phyloP scores from a whole-genome alignment of 2,888 invertebrate species.

The Apodemia zela region DNA sequence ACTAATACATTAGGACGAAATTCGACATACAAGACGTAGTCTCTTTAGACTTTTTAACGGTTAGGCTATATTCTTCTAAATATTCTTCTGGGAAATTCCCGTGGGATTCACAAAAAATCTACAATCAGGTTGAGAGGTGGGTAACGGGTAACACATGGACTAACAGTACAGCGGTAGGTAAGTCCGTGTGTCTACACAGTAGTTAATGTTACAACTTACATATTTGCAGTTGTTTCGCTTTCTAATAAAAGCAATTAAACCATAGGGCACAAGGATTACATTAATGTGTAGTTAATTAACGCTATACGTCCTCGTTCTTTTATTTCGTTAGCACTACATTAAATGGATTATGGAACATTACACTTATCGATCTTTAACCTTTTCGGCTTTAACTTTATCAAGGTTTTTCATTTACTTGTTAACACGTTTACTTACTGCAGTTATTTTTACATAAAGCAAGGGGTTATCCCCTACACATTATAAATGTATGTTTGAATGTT shows the following conservation, averaged over 20 bases:
- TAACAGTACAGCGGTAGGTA: conserved; percentile 34
- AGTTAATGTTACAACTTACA: not conserved
- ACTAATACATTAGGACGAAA: no score
- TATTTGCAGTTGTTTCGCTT: not conserved
- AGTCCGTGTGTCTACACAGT: not conserved
- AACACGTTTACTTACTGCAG: not conserved
- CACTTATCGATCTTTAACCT: not conserved
- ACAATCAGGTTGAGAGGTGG: no score
- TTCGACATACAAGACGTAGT: no score
- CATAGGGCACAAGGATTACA: conserved; percentile 2
- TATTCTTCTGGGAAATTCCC: no score
- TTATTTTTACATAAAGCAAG: not conserved
- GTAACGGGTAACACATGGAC: no score
- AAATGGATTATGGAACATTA: not conserved
- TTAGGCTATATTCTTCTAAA: no score
- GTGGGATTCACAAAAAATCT: no score
- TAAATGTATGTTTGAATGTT: no score
- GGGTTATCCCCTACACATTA: no score
- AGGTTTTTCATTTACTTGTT: not conserved
- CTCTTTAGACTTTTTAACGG: no score
- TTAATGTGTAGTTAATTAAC: conserved; percentile 10
- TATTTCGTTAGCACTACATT: conserved; percentile 3
- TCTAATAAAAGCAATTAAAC: not conserved
- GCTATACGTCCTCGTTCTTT: conserved; percentile 11
- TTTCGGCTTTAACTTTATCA: not conserved